Evolutionary conservation across 2,888 invertebrate genomes (phyloP).

Genomic region (Tiphia femorata): DNA sequence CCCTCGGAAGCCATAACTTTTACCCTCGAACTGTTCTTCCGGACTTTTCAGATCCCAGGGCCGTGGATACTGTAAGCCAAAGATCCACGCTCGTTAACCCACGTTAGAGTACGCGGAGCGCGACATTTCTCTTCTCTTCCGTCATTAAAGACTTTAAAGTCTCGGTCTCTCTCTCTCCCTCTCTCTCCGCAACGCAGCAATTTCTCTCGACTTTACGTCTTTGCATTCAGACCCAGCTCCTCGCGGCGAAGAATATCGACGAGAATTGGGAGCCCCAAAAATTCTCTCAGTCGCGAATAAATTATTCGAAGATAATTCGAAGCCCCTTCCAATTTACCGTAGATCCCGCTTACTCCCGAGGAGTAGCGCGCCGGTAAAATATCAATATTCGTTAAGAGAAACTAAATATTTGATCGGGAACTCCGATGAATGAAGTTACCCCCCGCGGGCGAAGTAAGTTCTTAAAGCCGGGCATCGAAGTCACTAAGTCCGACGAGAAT

Average conservation of each 20-base stretch:
- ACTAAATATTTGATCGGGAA: conserved; percentile 32
- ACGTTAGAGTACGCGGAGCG: conserved; percentile 23
- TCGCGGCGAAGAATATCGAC: no score
- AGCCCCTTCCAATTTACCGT: neutral
- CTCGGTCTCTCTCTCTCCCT: conserved; percentile 17
- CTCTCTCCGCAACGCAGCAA: no score
- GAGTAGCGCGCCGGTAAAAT: neutral
- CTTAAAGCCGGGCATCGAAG: conserved; percentile 33
- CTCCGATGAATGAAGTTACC: conserved; percentile 7
- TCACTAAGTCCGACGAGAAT: conserved; percentile 34
- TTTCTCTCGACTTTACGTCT: no score
- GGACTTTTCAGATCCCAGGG: conserved; percentile 36
- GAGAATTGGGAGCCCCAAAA: no score
- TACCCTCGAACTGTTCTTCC: conserved; percentile 28
- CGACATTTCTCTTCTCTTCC: conserved; percentile 31
- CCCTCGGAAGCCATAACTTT: conserved; percentile 36
- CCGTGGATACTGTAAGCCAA: conserved; percentile 23
- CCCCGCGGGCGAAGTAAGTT: conserved; percentile 4
- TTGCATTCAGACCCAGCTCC: no score
- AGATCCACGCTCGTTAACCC: conserved; percentile 36
- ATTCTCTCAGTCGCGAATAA: no score
- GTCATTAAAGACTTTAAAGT: conserved; percentile 28
- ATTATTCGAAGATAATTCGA: no score
- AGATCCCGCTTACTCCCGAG: neutral
- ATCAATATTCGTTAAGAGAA: neutral